Base-by-base conservation (phyloP, 2,113 vertebrate species). In the Corythoichthys haematopterus region DNA sequence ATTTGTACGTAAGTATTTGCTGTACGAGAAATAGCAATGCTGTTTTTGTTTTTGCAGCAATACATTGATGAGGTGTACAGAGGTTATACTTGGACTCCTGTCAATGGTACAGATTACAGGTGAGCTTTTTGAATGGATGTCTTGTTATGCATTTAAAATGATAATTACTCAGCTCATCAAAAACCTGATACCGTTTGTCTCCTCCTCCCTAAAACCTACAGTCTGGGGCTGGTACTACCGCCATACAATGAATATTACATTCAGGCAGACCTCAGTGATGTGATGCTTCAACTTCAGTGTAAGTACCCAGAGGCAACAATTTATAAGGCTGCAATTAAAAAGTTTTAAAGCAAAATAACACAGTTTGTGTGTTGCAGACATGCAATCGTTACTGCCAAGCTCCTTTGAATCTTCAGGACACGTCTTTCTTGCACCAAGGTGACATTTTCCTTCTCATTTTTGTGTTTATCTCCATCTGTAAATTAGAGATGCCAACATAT, bases 211-310 rank as follows among this genome's bases (percentile, higher is more conserved):
- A 28, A 76, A 78, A 66, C 72, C 82, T 73, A 12, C 90, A 99
- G 97, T 88, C 92, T 99, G 16, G 96, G 95, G 58, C 89, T 99
- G 80, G 97, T 98, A 76, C 85, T 99, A 75, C 95, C 97, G 0
- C 89, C 91, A 3, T 99, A 98, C 88, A 95, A 94, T 70, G 95
- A 94, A 56, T 96, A 92, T 91, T 98, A 95, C 92, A 96, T 99
- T 86, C 95, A 95, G 85, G 97, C 97, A 70, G 96, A 98, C 90
- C 93, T 98, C 76, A 98, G 94, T 0, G 97, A 99, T 85, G 95
- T 98, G 92, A 98, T 98, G 88, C 93, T 98, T 53, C 97, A 99
- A 90, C 95, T 97, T 75, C 95, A 98, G 92, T 98, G 96, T 99
- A 92, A 98, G 96, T 96, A 91, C 80, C 82, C 65, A 37, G 15